Evolutionary conservation across 1,140 invertebrate genomes (phyloP).

Genomic region (Pseudomyrmex dendroicus): DNA sequence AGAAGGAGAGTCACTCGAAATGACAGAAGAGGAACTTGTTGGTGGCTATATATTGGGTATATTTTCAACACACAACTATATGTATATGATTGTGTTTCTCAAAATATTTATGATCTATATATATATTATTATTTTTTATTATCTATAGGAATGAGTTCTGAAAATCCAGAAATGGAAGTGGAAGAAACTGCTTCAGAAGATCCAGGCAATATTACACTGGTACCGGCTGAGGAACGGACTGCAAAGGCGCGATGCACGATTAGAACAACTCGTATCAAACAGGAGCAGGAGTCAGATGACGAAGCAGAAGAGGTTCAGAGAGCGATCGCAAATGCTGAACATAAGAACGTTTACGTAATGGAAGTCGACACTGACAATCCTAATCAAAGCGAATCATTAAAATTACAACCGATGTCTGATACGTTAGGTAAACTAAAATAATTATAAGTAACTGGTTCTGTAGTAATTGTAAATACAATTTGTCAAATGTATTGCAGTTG

Average conservation of each 20-base stretch:
- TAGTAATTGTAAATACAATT: not conserved
- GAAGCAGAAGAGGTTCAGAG: conserved; percentile 82
- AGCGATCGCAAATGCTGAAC: conserved; percentile 78
- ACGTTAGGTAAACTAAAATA: conserved; percentile 75
- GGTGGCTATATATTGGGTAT: conserved; percentile 84
- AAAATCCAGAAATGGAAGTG: conserved; percentile 82
- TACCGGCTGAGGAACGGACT: conserved; percentile 81
- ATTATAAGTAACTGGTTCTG: not conserved
- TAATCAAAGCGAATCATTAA: conserved; percentile 70
- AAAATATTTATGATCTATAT: not conserved
- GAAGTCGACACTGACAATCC: conserved; percentile 77
- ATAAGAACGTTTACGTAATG: conserved; percentile 83
- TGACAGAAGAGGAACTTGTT: conserved; percentile 84
- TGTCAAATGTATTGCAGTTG: conserved; percentile 71
- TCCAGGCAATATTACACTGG: conserved; percentile 84
- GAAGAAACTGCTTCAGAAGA: conserved; percentile 81
- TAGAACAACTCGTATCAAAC: conserved; percentile 82
- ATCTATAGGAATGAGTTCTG: conserved; percentile 80
- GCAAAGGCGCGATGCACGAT: conserved; percentile 84
- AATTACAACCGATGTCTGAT: conserved; percentile 75
- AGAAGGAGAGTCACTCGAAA: conserved; percentile 82
- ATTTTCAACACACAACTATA: not conserved
- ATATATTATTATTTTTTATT: not conserved
- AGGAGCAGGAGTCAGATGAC: conserved; percentile 84
- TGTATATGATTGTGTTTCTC: not conserved